phyloP scores from a whole-genome alignment of 2,888 invertebrate genomes.

The Diaprepes abbreviatus region DNA sequence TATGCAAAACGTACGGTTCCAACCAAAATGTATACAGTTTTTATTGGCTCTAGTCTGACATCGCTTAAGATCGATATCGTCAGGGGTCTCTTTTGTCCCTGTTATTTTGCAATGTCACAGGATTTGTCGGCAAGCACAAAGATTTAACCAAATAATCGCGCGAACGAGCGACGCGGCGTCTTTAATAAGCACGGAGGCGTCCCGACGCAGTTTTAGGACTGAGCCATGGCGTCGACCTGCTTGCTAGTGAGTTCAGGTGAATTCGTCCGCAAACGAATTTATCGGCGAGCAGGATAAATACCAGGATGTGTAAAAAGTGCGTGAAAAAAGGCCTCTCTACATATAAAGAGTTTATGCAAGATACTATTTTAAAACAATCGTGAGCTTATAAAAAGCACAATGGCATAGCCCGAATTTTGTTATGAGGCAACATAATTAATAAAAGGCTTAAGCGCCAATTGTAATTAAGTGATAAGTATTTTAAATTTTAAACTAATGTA shows the following conservation, averaged over 20 bases:
- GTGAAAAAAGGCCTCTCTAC: too few relatives aligned
- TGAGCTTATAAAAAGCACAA: too few relatives aligned
- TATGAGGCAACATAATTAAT: too few relatives aligned
- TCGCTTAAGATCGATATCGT: constrained; percentile 11
- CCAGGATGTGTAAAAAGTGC: constrained; percentile 20
- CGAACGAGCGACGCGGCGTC: constrained; percentile 38
- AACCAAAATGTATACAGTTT: not conserved
- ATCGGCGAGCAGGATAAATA: not conserved
- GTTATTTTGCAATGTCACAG: constrained; percentile 11
- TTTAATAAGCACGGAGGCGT: constrained; percentile 48
- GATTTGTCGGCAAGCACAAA: constrained; percentile 4
- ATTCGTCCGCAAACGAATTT: constrained; percentile 30
- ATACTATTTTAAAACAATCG: too few relatives aligned
- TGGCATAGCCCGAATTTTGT: too few relatives aligned
- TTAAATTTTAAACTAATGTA: too few relatives aligned
- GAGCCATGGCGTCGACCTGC: constrained; percentile 41
- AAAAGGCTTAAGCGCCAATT: too few relatives aligned
- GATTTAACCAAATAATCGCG: constrained; percentile 24
- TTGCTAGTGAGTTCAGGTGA: constrained; percentile 51
- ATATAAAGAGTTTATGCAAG: too few relatives aligned
- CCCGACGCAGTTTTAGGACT: constrained; percentile 53
- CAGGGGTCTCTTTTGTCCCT: not conserved
- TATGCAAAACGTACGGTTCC: not conserved
- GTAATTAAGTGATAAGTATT: too few relatives aligned
- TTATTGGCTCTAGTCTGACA: not conserved